phyloP scores from a whole-genome alignment of 2,888 invertebrate genomes.

The Hipparchia sbordonii region DNA sequence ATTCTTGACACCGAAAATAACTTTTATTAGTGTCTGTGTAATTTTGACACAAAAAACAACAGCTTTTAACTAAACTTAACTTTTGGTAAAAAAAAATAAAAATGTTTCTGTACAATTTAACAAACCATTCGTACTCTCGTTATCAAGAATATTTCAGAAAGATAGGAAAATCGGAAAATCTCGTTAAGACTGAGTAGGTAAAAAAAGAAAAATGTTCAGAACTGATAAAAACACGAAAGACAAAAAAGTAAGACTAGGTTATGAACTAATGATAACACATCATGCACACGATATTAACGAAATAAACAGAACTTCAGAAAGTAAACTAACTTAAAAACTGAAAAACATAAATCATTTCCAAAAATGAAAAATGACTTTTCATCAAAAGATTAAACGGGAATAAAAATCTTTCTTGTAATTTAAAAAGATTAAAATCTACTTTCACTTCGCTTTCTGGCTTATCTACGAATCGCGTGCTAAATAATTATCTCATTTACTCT shows the following conservation, averaged over 20 bases:
- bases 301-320: not conserved
- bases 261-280: slow-evolving; percentile 34
- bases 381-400: not conserved
- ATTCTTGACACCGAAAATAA: slow-evolving; percentile 5
- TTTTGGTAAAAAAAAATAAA: not conserved
- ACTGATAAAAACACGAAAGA: slow-evolving; percentile 33
- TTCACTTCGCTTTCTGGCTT: slow-evolving; percentile 4
- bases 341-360: not conserved
- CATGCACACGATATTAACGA: slow-evolving; percentile 35
- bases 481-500: slow-evolving; percentile 14
- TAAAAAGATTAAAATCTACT: slow-evolving; percentile 1
- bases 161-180: slow-evolving; percentile 26
- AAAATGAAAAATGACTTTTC: not conserved
- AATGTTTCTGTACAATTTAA: not conserved
- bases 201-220: slow-evolving; percentile 23
- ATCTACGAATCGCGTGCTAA: slow-evolving; percentile 11
- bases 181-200: slow-evolving; percentile 20
- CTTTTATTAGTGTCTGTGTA: not conserved
- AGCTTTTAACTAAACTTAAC: no score
- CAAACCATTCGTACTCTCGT: not conserved
- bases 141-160: slow-evolving; percentile 20
- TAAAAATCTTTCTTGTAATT: not conserved
- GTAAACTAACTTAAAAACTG: not conserved
- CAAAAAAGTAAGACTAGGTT: slow-evolving; percentile 18
- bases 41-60: not conserved